phyloP scores from a whole-genome alignment of 2,797 vertebrate species.

The Sus cebifrons region DNA sequence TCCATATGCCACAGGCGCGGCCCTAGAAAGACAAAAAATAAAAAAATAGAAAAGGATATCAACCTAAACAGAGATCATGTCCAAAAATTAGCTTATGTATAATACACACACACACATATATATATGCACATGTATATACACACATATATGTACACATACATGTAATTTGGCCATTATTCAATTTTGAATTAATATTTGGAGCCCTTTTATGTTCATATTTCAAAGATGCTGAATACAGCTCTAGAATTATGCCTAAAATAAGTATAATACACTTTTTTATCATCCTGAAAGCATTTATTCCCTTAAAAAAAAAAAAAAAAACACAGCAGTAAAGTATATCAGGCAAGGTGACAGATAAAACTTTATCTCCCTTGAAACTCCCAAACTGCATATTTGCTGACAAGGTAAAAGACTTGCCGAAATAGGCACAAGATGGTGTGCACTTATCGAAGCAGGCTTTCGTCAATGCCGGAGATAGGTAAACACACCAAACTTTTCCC shows the following conservation, averaged over 20 bases:
- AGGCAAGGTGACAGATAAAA: constrained; percentile 63
- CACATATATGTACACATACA: no score
- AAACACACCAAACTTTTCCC: not conserved
- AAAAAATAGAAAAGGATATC: not conserved
- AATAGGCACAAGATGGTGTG: not conserved
- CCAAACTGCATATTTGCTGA: constrained; percentile 41
- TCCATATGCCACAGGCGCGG: no score
- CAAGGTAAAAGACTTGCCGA: constrained; percentile 15
- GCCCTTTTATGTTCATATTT: constrained; percentile 47
- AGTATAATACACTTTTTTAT: constrained; percentile 39
- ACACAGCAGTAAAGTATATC: constrained; percentile 43
- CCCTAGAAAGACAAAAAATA: no score
- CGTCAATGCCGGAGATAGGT: not conserved
- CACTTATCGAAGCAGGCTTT: not conserved
- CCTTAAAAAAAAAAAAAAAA: constrained; percentile 27
- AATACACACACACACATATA: not conserved
- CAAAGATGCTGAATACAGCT: constrained; percentile 28
- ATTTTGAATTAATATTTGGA: constrained; percentile 62
- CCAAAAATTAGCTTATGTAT: not conserved
- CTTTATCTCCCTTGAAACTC: constrained; percentile 46
- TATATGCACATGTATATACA: not conserved
- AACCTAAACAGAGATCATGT: not conserved
- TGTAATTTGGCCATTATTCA: not conserved
- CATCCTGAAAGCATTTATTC: constrained; percentile 21
- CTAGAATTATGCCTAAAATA: not conserved